phyloP scores from a whole-genome alignment of 2,113 vertebrate species.

The Parotia lawesii region DNA sequence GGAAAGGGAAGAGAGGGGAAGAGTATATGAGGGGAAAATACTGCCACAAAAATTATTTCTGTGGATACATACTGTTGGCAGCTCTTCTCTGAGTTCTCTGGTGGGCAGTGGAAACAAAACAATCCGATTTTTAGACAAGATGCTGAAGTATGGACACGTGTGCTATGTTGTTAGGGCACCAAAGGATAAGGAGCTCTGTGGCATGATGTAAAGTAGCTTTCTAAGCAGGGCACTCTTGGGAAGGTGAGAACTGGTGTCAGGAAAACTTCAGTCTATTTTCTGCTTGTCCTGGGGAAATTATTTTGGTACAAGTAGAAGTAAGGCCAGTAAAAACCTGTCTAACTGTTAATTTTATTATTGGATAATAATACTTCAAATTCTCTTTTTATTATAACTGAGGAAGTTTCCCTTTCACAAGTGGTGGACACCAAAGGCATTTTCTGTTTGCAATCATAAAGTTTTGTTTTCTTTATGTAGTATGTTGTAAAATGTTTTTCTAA shows the following conservation, averaged over 20 bases:
- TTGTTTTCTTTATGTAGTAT: not conserved
- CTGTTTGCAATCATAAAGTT: not conserved
- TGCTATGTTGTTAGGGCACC: not conserved
- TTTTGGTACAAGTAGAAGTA: not conserved
- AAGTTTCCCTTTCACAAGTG: not conserved
- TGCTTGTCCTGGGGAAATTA: not conserved
- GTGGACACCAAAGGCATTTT: not conserved
- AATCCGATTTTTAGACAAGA: not conserved
- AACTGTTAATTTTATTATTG: not conserved
- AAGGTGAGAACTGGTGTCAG: not conserved
- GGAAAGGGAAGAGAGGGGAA: not conserved
- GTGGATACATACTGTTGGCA: not conserved
- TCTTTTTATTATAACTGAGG: not conserved
- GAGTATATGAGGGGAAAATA: not conserved
- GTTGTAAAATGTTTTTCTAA: not conserved
- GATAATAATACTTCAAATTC: not conserved
- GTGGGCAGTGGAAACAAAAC: not conserved
- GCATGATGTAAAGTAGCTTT: not conserved
- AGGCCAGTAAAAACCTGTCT: not conserved
- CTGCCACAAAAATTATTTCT: not conserved
- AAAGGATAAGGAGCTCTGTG: not conserved
- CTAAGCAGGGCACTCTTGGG: not conserved
- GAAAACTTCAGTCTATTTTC: not conserved
- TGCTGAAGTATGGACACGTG: not conserved
- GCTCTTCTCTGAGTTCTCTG: not conserved